Percentiles rank a stretch among this genome's conserved stretches.
phyloP scores from a whole-genome alignment of 2,113 vertebrate genomes.

The Zapornia atra region DNA sequence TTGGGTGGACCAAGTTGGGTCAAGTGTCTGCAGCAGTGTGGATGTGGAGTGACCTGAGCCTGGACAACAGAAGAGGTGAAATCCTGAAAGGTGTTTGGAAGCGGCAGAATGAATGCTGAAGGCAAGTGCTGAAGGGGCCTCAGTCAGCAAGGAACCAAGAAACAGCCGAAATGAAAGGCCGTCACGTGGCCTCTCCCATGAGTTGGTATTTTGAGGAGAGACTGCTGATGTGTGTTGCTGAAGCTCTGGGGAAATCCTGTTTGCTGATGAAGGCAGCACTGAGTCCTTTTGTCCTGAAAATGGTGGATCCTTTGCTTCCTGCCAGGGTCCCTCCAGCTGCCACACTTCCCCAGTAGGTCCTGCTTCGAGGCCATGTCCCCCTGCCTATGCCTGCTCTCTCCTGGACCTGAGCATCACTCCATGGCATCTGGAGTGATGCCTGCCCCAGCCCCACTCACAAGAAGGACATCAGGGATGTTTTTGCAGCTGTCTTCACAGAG shows the following conservation, averaged over 20 bases:
- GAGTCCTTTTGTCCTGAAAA: not conserved
- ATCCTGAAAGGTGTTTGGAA: not conserved
- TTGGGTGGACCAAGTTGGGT: not conserved
- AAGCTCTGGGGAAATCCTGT: not conserved
- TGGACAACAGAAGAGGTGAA: not conserved
- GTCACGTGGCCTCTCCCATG: not conserved
- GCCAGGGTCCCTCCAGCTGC: not conserved
- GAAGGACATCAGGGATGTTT: not conserved
- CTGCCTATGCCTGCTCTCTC: not conserved
- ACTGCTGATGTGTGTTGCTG: not conserved
- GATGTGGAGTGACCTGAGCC: not conserved
- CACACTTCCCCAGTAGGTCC: rapidly evolving
- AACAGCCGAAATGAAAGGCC: not conserved
- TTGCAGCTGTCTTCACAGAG: not conserved
- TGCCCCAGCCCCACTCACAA: not conserved
- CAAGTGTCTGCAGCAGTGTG: not conserved
- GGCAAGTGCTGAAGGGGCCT: not conserved
- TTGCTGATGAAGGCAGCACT: not conserved
- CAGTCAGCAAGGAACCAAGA: not conserved
- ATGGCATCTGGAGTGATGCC: too few species aligned
- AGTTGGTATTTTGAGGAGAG: not conserved
- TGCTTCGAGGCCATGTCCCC: not conserved
- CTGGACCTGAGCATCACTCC: not conserved
- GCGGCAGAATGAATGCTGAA: not conserved
- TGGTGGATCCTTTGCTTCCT: not conserved